Percentiles rank a stretch among this genome's conserved stretches.
phyloP scores from a whole-genome alignment of 2,888 invertebrate genomes.

The Griposia aprilina region DNA sequence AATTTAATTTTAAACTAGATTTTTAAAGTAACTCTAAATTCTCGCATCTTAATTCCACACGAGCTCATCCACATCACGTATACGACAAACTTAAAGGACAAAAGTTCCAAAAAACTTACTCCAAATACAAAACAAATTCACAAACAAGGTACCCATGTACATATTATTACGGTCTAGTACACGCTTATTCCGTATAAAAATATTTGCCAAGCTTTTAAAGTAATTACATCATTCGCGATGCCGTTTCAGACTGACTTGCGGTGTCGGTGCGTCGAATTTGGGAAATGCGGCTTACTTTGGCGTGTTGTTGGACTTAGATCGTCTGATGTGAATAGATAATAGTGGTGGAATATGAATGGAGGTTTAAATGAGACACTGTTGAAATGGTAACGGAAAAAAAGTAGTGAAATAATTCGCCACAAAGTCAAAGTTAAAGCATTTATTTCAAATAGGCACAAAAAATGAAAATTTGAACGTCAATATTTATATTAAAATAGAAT shows the following conservation, averaged over 20 bases:
- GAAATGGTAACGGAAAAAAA: not conserved
- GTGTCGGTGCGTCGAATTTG: constrained; percentile 51
- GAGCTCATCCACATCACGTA: not conserved
- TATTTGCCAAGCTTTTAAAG: constrained; percentile 88
- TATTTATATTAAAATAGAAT: too few species aligned
- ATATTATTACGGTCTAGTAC: constrained; percentile 78
- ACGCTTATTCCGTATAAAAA: constrained; percentile 84
- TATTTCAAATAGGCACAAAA: too few species aligned
- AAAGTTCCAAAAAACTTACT: constrained; percentile 3
- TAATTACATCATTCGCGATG: constrained; percentile 84
- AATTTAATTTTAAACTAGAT: not conserved
- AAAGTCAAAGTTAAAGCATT: too few species aligned
- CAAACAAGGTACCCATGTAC: constrained; percentile 56
- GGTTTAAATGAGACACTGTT: not conserved
- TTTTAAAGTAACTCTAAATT: not conserved
- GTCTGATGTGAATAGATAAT: constrained; percentile 25
- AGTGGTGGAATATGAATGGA: not conserved
- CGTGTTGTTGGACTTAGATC: constrained; percentile 14
- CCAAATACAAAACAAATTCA: constrained; percentile 31
- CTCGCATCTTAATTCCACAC: not conserved
- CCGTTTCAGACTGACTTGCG: constrained; percentile 67
- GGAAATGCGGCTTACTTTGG: constrained; percentile 21
- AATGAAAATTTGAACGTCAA: too few species aligned
- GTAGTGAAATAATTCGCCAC: not conserved
- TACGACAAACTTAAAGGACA: constrained; percentile 1